A percentile compares a stretch with the other conserved stretches of the same genome.
Evolutionary conservation across 2,797 vertebrate species (phyloP).

Genomic region (Eidolon dupreanum): DNA sequence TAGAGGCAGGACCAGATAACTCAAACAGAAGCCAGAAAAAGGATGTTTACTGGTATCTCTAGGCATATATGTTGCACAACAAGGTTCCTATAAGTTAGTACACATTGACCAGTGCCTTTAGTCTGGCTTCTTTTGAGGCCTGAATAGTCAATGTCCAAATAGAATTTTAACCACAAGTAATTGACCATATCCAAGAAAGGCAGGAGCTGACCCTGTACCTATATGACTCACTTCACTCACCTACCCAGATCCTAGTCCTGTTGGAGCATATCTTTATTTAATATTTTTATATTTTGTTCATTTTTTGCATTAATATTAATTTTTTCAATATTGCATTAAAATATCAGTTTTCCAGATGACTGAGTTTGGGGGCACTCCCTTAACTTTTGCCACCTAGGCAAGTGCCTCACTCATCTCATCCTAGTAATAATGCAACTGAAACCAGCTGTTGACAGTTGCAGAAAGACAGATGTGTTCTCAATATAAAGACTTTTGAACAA

Average conservation of each 20-base stretch:
- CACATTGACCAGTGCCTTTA: not conserved
- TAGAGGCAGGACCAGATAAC: not conserved
- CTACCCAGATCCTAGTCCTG: not conserved
- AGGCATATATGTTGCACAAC: not conserved
- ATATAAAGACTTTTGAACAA: not conserved
- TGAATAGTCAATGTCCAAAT: not conserved
- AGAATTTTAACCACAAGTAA: not conserved
- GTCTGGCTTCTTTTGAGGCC: not conserved
- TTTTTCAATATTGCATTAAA: not conserved
- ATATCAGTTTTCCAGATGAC: not conserved
- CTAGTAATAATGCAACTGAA: not conserved
- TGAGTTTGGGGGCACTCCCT: not conserved
- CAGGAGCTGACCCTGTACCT: not conserved
- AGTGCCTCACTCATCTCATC: no score
- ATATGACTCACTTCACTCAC: not conserved
- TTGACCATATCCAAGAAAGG: not conserved
- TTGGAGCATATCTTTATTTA: not conserved
- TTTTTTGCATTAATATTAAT: not conserved
- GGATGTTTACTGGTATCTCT: not conserved
- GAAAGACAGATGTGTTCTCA: not conserved
- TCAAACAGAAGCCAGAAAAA: not conserved
- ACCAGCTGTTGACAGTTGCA: not conserved
- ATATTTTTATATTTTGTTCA: not conserved
- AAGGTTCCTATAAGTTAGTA: not conserved
- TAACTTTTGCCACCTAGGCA: not conserved